Base-by-base conservation (phyloP, 2,113 vertebrate species). In the Collichthys lucidus region DNA sequence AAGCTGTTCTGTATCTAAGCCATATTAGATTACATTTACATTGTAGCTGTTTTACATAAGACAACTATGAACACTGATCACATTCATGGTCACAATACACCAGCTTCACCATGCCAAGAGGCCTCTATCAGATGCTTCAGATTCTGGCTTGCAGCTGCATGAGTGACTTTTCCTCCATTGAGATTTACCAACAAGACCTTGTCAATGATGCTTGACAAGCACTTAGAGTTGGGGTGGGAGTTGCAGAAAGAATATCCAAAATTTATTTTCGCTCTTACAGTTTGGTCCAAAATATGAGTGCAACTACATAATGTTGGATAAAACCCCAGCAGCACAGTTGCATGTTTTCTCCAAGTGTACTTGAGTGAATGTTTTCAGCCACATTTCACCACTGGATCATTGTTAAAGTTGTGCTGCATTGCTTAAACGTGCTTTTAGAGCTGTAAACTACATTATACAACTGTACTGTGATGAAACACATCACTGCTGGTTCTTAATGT, bases 171-270 rank as follows among this genome's bases (percentile, higher is more conserved):
- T 12, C 24, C 14, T 49, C 26, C 8, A 11, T 31, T 46, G 66
- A 62, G 65, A 70, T 44, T 62, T 42, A 55, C 16, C 5, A 29
- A 29, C 29, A 42, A 69, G 46, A 26, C 11, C 31, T n/a, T 0
- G 11, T 44, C 22, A 29, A 16, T 42, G 56, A 61, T 61, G 65
- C 56, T 26, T 35, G 75, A 69, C 55, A 73, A 60, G 53, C 26
- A 62, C 22, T 52, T 26, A 20, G 29, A 31, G 60, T 31, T 42
- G 19, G 31, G 11, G 59, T n/a, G 9, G 16, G n/a, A 52, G 16
- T 10, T 52, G 8, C 17, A 60, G 22, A 29, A 52, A 60, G 47
- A 49, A n/a, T 47, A 50, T 59, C 52, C 66, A 50, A 70, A 70
- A 71, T 50, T 8, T 29, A 64, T 59, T 76, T 29, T 52, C 42